phyloP scores from a whole-genome alignment of 2,888 invertebrate species.

The Catocala sponsa region DNA sequence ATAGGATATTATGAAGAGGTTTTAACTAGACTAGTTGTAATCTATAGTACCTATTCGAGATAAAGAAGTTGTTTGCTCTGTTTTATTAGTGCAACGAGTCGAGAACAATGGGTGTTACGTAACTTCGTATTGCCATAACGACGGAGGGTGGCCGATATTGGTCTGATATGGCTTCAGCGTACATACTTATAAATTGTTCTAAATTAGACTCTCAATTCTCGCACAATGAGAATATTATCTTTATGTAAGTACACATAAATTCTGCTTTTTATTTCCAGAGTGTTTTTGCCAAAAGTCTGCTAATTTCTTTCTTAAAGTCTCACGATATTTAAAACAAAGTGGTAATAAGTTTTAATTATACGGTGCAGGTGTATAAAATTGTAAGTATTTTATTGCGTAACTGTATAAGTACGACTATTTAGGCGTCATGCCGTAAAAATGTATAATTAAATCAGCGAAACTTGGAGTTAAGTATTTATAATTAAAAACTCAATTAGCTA shows the following conservation, averaged over 20 bases:
- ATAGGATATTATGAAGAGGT: constrained; percentile 18
- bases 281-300: background rate
- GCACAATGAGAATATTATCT: background rate
- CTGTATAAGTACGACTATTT: constrained; percentile 24
- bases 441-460: constrained; percentile 30
- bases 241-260: background rate
- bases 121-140: constrained; percentile 32
- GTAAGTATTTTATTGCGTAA: constrained; percentile 24
- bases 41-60: constrained; percentile 30
- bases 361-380: constrained; percentile 7
- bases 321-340: constrained; percentile 9
- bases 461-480: constrained; percentile 50
- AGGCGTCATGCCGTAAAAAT: constrained; percentile 24
- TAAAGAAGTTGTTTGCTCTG: constrained; percentile 36
- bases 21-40: constrained; percentile 24
- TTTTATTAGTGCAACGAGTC: constrained; percentile 43
- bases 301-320: constrained; percentile 9
- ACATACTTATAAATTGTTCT: constrained; percentile 6
- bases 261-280: background rate
- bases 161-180: constrained; percentile 15
- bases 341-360: constrained; percentile 17
- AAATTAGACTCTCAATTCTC: constrained; percentile 4
- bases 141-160: constrained; percentile 28
- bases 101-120: constrained; percentile 48
- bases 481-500: constrained; percentile 72